Evolutionary conservation across 2,113 vertebrate species (phyloP).

Genomic region (Rana temporaria): DNA sequence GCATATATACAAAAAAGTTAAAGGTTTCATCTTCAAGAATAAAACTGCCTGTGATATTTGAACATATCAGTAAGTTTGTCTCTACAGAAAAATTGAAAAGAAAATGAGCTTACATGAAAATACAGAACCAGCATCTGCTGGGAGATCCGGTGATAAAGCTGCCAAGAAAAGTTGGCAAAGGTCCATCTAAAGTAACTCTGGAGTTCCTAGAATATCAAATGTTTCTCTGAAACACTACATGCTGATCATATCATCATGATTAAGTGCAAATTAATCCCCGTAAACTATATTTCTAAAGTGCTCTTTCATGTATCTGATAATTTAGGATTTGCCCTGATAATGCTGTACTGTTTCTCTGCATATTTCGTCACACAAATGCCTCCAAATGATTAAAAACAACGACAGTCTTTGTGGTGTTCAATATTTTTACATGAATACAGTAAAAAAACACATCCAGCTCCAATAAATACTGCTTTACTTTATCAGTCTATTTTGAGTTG

Average conservation of each 20-base stretch:
- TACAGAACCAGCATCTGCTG: conserved; percentile 59
- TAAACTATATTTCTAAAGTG: conserved; percentile 10
- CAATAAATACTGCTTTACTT: neutral
- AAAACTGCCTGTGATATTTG: neutral
- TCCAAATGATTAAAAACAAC: conserved; percentile 13
- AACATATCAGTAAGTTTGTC: neutral
- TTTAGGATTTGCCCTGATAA: conserved; percentile 6
- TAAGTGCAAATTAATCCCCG: conserved; percentile 24
- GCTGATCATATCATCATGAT: conserved; percentile 37
- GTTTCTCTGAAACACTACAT: conserved; percentile 58
- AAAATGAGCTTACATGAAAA: conserved; percentile 57
- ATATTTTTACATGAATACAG: neutral
- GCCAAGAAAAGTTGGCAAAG: conserved; percentile 52
- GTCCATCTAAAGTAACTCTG: conserved; percentile 25
- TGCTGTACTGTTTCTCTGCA: neutral
- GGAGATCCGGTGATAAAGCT: conserved; percentile 53
- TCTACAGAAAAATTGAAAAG: neutral
- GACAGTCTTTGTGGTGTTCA: neutral
- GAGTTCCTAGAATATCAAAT: conserved; percentile 64
- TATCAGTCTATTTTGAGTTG: too few relatives aligned
- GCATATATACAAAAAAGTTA: too few relatives aligned
- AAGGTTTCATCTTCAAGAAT: neutral
- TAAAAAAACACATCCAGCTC: neutral
- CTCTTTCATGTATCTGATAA: conserved; percentile 34
- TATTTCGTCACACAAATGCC: conserved; percentile 16